Conservation (phyloP, 2,797 vertebrate species). For the Zenarchopterus dispar region DNA sequence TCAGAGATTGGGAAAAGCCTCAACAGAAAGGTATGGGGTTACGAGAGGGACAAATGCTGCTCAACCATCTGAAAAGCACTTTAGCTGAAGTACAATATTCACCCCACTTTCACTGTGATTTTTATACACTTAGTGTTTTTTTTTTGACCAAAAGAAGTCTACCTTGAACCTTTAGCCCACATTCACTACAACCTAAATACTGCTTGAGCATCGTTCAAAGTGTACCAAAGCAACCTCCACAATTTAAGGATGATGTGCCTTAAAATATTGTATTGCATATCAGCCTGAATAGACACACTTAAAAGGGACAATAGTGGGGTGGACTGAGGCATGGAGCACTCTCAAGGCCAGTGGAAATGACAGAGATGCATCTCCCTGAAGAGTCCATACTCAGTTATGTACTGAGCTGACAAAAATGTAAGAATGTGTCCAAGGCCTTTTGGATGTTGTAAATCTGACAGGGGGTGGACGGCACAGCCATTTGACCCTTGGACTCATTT, state of each 20-base stretch:
- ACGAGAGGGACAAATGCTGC: slow-evolving; percentile 2
- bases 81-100: slow-evolving; percentile 4
- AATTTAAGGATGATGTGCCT: neutral
- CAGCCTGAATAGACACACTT: slow-evolving; percentile 23
- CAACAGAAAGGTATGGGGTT: neutral
- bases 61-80: slow-evolving; percentile 1
- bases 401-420: slow-evolving; percentile 48
- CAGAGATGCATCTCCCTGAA: slow-evolving; percentile 38
- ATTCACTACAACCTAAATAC: neutral
- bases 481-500: slow-evolving; percentile 67
- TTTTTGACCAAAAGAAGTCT: slow-evolving; percentile 13
- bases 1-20: no score
- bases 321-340: slow-evolving; percentile 12
- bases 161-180: slow-evolving; percentile 25
- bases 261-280: slow-evolving; percentile 32
- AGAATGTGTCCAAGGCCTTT: slow-evolving; percentile 64
- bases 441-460: slow-evolving; percentile 70
- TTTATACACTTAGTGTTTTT: slow-evolving; percentile 15
- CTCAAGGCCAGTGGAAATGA: slow-evolving; percentile 52
- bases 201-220: slow-evolving; percentile 6
- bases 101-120: slow-evolving; percentile 4
- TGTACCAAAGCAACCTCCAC: neutral
- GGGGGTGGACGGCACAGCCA: slow-evolving; percentile 35
- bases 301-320: slow-evolving; percentile 22
- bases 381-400: slow-evolving; percentile 27